Conservation (phyloP, 2,797 vertebrate species). For the Babyrousa celebensis region DNA sequence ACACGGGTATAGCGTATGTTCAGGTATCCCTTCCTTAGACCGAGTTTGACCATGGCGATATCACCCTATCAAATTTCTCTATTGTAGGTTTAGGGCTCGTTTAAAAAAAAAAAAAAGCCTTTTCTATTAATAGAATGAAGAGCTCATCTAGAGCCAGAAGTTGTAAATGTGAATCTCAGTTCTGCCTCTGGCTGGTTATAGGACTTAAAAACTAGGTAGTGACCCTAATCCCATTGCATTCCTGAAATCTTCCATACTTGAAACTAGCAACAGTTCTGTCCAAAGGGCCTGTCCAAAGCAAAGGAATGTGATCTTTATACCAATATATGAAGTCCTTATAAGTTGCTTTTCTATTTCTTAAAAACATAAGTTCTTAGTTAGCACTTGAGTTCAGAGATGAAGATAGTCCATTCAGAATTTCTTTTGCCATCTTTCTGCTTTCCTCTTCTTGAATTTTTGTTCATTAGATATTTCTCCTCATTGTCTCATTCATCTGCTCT, state of each 20-base stretch:
- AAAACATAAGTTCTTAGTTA: neutral
- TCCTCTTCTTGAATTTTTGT: neutral
- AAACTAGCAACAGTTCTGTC: neutral
- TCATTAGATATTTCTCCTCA: neutral
- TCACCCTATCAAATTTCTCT: neutral
- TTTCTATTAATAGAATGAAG: neutral
- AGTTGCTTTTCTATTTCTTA: conserved; percentile 38
- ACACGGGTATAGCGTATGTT: neutral
- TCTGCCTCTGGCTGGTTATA: neutral
- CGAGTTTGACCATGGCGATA: neutral
- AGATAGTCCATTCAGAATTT: neutral
- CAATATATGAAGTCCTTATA: neutral
- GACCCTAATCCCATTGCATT: neutral
- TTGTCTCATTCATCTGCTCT: neutral
- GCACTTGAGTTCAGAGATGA: neutral
- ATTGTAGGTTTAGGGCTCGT: neutral
- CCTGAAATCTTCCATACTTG: neutral
- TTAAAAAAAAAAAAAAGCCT: neutral
- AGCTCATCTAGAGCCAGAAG: neutral
- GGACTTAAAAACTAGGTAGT: neutral
- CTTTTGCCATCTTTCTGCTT: neutral
- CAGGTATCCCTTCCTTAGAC: neutral
- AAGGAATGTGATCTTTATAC: neutral
- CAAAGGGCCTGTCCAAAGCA: neutral
- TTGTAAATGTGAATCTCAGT: neutral